Conservation (phyloP, 2,797 vertebrate genomes). For the Carapus acus region DNA sequence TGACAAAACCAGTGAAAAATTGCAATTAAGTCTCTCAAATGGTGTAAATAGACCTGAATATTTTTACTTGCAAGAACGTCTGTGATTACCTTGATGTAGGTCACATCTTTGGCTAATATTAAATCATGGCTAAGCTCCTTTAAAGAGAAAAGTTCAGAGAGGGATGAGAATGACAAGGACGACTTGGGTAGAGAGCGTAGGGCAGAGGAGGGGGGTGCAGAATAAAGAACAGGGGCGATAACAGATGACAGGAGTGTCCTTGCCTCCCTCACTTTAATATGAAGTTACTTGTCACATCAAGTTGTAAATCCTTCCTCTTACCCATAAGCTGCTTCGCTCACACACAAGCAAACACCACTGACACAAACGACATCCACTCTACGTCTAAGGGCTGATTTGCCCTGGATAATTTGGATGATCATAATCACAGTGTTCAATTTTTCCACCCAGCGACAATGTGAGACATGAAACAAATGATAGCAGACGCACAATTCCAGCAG, state of each 20-base stretch:
- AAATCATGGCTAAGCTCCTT: too few relatives aligned
- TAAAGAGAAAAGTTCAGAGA: constrained; percentile 3
- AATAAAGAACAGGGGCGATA: constrained; percentile 8
- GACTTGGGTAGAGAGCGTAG: neutral
- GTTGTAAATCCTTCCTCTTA: constrained; percentile 7
- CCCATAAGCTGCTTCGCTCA: constrained; percentile 3
- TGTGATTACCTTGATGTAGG: too few relatives aligned
- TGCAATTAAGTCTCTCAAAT: too few relatives aligned
- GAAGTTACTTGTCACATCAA: constrained; percentile 23
- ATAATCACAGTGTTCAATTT: constrained; percentile 10
- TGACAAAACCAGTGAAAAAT: too few relatives aligned
- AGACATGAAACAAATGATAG: constrained; percentile 4
- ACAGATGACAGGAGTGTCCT: constrained; percentile 30
- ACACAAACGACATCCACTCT: neutral
- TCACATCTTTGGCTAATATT: too few relatives aligned
- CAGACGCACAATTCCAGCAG: too few relatives aligned
- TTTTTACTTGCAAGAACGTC: too few relatives aligned
- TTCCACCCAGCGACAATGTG: constrained; percentile 6
- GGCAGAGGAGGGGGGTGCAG: neutral
- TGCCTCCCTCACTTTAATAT: constrained; percentile 21
- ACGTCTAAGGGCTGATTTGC: neutral
- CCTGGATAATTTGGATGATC: neutral
- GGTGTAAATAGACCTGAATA: too few relatives aligned
- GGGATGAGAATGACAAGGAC: neutral
- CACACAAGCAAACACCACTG: neutral